phyloP scores from a whole-genome alignment of 1,140 invertebrate genomes.

The Scaptomyza montana region DNA sequence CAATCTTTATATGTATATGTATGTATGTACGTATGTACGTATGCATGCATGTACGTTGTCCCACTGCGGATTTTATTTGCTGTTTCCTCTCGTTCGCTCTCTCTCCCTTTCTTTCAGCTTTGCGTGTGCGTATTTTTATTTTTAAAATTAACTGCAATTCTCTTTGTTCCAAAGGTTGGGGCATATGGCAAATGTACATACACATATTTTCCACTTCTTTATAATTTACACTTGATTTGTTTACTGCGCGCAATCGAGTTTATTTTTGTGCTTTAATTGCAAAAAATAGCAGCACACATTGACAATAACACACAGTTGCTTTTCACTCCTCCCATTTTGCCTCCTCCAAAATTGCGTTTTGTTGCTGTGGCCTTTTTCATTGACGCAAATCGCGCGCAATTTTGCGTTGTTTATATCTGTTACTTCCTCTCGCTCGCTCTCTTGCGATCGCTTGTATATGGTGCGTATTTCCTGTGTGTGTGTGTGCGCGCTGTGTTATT shows the following conservation, averaged over 20 bases:
- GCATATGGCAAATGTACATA: slow-evolving; percentile 20
- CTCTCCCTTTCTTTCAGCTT: slow-evolving; percentile 1
- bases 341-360: slow-evolving; percentile 15
- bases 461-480: slow-evolving; percentile 71
- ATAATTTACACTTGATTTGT: slow-evolving; percentile 79
- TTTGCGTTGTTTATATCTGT: slow-evolving; percentile 62
- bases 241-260: slow-evolving; percentile 57
- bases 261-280: slow-evolving; percentile 70
- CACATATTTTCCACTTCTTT: slow-evolving; percentile 49
- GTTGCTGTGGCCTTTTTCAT: slow-evolving; percentile 51
- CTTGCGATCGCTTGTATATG: slow-evolving; percentile 52
- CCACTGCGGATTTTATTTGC: slow-evolving; percentile 65
- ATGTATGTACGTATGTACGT: not conserved
- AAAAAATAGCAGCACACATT: slow-evolving; percentile 49
- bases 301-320: not conserved
- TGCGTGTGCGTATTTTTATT: not conserved
- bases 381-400: slow-evolving; percentile 77
- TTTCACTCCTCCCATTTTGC: not conserved
- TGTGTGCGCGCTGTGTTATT: not conserved
- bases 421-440: slow-evolving; percentile 44
- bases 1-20: slow-evolving; percentile 51
- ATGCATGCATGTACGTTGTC: slow-evolving; percentile 10
- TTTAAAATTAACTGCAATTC: slow-evolving; percentile 48
- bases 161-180: slow-evolving; percentile 31
- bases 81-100: slow-evolving; percentile 22